Conservation (phyloP, 1,140 invertebrate genomes). For the Kradibia gibbosae region DNA sequence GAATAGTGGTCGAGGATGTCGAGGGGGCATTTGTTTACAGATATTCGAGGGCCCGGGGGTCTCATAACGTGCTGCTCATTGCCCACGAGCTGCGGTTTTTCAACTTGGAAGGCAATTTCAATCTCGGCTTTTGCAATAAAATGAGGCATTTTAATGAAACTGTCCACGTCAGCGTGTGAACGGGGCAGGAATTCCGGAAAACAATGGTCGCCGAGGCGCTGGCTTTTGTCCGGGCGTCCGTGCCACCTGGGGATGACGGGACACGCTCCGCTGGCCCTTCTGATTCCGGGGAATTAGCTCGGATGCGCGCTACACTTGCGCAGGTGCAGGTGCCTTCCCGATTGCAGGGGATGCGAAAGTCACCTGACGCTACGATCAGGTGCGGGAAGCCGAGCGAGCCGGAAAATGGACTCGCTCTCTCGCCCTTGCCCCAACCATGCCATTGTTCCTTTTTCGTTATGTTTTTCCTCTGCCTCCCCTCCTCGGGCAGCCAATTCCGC, state of each 20-base stretch:
- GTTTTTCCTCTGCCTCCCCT: not conserved
- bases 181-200: slow-evolving; percentile 17
- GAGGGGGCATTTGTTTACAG: not conserved
- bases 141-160: slow-evolving; percentile 15
- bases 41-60: not conserved
- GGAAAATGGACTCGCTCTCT: slow-evolving; percentile 24
- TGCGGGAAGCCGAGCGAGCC: not conserved
- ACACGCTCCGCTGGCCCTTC: slow-evolving; percentile 30
- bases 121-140: slow-evolving; percentile 6
- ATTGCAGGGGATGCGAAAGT: slow-evolving; percentile 46
- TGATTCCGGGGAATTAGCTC: slow-evolving; percentile 34
- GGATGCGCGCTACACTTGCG: slow-evolving; percentile 6
- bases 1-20: too few relatives aligned
- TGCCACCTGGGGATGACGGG: slow-evolving; percentile 25
- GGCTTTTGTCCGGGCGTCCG: not conserved
- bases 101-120: not conserved
- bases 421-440: too few relatives aligned
- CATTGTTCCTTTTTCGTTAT: not conserved
- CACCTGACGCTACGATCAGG: slow-evolving; percentile 40
- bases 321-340: not conserved
- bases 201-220: not conserved
- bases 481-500: too few relatives aligned
- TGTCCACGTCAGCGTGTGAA: slow-evolving; percentile 33
- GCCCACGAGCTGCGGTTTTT: not conserved
- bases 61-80: not conserved